Evolutionary conservation across 1,140 invertebrate species (phyloP).

Genomic region (Brachionus rubens): DNA sequence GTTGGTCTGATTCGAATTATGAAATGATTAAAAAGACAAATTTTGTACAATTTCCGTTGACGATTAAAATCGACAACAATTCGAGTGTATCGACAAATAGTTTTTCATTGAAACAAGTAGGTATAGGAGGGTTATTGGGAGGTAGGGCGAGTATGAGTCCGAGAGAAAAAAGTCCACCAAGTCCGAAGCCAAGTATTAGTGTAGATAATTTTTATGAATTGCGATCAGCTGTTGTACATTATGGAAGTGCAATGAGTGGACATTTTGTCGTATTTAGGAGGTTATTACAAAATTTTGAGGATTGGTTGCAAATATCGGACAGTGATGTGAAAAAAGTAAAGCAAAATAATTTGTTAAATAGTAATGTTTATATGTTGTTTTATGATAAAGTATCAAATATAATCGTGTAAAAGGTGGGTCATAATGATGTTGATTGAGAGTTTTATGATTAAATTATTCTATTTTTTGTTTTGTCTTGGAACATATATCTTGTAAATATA

Average conservation of each 20-base stretch:
- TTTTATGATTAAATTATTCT: background rate
- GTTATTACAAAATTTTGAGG: background rate
- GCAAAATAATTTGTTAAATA: conserved; percentile 24
- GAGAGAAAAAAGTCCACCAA: background rate
- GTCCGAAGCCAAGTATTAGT: background rate
- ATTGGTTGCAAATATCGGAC: conserved; percentile 45
- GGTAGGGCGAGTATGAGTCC: background rate
- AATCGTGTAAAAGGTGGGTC: background rate
- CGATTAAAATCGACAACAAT: conserved; percentile 39
- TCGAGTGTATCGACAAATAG: background rate
- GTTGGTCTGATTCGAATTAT: conserved; percentile 34
- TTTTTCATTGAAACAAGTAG: conserved; percentile 31
- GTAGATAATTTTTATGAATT: conserved; percentile 42
- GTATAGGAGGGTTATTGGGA: conserved; percentile 26
- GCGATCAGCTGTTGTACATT: conserved; percentile 35
- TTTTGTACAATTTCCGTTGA: conserved; percentile 44
- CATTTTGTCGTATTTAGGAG: conserved; percentile 25
- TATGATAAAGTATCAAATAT: conserved; percentile 26
- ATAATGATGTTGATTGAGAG: background rate
- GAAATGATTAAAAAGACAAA: conserved; percentile 41
- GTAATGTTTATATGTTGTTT: conserved; percentile 46
- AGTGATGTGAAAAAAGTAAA: conserved; percentile 36
- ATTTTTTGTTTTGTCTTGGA: no score
- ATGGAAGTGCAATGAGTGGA: conserved; percentile 22
- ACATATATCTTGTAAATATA: no score